phyloP scores from a whole-genome alignment of 2,797 vertebrate species.

The Xenopus petersii region DNA sequence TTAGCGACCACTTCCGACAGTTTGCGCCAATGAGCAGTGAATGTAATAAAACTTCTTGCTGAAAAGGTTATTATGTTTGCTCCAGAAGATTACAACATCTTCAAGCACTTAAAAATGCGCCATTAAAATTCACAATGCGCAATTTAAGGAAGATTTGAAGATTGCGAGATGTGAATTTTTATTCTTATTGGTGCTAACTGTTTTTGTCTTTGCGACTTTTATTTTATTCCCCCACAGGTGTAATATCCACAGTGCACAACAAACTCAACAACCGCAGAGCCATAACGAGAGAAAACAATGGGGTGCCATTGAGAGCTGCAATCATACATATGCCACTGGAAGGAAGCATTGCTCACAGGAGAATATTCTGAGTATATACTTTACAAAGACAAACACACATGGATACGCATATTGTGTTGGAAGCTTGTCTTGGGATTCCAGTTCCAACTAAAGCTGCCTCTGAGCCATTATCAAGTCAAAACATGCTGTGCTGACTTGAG shows the following conservation, averaged over 20 bases:
- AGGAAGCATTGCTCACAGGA: conserved; percentile 30
- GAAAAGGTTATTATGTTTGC: too few species aligned
- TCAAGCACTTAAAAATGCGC: too few species aligned
- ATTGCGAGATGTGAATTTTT: too few species aligned
- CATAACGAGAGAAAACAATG: conserved; percentile 1
- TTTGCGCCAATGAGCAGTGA: too few species aligned
- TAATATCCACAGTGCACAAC: conserved; percentile 19
- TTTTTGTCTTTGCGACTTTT: too few species aligned
- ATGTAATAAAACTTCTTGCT: too few species aligned
- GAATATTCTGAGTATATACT: conserved; percentile 8
- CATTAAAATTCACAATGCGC: too few species aligned
- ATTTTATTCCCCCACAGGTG: not conserved
- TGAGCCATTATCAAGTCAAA: conserved; percentile 40
- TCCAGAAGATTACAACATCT: too few species aligned
- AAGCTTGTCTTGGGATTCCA: conserved; percentile 31
- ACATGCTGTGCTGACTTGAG: conserved; percentile 31
- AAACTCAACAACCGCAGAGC: conserved; percentile 16
- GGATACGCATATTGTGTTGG: conserved; percentile 29
- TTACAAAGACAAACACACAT: conserved; percentile 30
- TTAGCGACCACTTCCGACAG: too few species aligned
- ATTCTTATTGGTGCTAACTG: too few species aligned
- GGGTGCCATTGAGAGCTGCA: conserved; percentile 6
- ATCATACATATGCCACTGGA: conserved; percentile 20
- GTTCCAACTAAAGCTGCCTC: conserved; percentile 32
- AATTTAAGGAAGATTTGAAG: too few species aligned